Evolutionary conservation across 2,797 vertebrate species (phyloP).

Genomic region (Phrynocephalus forsythii): DNA sequence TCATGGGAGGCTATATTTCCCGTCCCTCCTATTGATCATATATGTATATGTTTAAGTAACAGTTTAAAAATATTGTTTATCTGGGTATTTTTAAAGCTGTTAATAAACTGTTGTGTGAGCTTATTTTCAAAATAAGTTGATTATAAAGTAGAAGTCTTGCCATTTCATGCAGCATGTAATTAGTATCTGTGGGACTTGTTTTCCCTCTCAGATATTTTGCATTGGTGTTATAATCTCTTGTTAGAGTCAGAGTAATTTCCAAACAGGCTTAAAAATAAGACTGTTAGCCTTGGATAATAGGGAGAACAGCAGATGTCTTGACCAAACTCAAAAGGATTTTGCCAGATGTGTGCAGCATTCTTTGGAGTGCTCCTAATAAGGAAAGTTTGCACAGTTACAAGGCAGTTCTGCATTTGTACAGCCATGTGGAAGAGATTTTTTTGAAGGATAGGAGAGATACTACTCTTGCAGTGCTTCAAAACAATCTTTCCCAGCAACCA

Average conservation of each 20-base stretch:
- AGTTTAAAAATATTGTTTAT: too few species aligned
- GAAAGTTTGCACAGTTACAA: slow-evolving; percentile 63
- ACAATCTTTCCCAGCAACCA: slow-evolving; percentile 46
- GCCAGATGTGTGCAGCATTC: slow-evolving; percentile 65
- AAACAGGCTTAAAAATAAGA: slow-evolving; percentile 50
- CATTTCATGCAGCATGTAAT: slow-evolving; percentile 45
- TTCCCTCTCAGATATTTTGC: slow-evolving; percentile 38
- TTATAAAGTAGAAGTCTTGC: background rate
- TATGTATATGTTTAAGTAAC: too few species aligned
- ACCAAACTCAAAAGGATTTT: slow-evolving; percentile 48
- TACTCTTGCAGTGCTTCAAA: slow-evolving; percentile 40
- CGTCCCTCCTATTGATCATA: too few species aligned
- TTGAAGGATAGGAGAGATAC: slow-evolving; percentile 22
- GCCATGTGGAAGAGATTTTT: slow-evolving; percentile 47
- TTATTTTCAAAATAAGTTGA: background rate
- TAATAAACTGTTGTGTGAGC: background rate
- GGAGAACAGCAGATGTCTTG: slow-evolving; percentile 49
- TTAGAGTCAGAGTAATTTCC: slow-evolving; percentile 46
- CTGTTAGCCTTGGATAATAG: slow-evolving; percentile 25
- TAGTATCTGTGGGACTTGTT: slow-evolving; percentile 49
- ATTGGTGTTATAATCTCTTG: slow-evolving; percentile 32
- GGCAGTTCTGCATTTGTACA: slow-evolving; percentile 65
- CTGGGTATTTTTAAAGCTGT: background rate
- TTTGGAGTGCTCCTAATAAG: slow-evolving; percentile 68
- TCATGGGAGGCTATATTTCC: too few species aligned